Evolutionary conservation across 1,140 invertebrate species (phyloP).

Genomic region (Phthorimaea operculella): DNA sequence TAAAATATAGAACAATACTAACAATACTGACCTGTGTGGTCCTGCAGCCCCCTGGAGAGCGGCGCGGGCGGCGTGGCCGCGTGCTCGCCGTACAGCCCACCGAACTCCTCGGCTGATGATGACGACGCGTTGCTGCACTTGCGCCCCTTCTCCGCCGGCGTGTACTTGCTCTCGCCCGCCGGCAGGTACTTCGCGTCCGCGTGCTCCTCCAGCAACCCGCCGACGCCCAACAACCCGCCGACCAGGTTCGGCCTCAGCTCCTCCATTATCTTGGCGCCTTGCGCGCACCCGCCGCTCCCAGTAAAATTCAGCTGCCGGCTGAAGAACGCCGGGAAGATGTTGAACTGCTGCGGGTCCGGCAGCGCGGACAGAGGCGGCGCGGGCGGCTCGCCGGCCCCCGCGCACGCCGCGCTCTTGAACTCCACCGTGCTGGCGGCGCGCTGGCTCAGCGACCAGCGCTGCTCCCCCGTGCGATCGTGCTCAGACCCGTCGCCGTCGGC

Average conservation of each 20-base stretch:
- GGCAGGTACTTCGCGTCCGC: constrained; percentile 70
- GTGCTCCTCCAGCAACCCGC: constrained; percentile 81
- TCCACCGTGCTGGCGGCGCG: constrained; percentile 65
- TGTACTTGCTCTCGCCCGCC: constrained; percentile 63
- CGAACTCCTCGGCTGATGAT: constrained; percentile 84
- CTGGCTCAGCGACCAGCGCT: constrained; percentile 53
- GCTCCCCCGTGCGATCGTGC: constrained; percentile 47
- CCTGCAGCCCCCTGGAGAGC: constrained; percentile 71
- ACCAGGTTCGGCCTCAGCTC: constrained; percentile 83
- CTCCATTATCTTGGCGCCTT: constrained; percentile 82
- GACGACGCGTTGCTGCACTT: constrained; percentile 81
- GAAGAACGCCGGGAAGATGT: constrained; percentile 90
- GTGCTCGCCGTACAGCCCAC: constrained; percentile 76
- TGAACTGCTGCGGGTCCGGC: constrained; percentile 81
- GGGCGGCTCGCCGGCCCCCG: constrained; percentile 71
- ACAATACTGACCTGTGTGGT: constrained; percentile 63
- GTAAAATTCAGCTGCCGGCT: constrained; percentile 86
- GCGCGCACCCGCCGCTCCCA: constrained; percentile 72
- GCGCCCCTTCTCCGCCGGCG: constrained; percentile 70
- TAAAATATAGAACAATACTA: too few relatives aligned
- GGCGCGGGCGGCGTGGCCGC: constrained; percentile 70
- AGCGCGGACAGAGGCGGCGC: constrained; percentile 68
- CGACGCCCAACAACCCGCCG: constrained; percentile 79
- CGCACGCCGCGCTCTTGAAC: constrained; percentile 66
- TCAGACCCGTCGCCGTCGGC: constrained; percentile 54